A percentile compares a stretch with the other conserved stretches of the same genome.
phyloP scores from a whole-genome alignment of 2,888 invertebrate species.

The Nomada fabriciana region DNA sequence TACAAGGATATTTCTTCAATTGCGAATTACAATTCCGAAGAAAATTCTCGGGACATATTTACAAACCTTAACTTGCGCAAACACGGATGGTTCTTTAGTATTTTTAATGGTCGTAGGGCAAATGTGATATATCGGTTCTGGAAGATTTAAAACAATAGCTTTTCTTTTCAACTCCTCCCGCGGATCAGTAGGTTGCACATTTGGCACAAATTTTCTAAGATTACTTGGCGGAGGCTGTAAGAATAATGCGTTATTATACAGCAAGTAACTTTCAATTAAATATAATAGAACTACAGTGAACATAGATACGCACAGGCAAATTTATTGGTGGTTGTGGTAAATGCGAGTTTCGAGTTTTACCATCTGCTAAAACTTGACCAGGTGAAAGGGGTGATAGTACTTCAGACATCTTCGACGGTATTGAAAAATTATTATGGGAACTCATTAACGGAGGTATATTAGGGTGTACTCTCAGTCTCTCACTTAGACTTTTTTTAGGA shows the following conservation, averaged over 20 bases:
- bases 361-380: conserved; percentile 49
- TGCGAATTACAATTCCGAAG: background rate
- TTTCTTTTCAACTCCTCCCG: conserved; percentile 50
- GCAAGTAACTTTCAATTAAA: background rate
- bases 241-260: background rate
- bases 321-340: conserved; percentile 3
- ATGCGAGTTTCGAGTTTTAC: conserved; percentile 17
- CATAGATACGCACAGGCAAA: background rate
- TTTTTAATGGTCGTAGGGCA: conserved; percentile 51
- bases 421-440: conserved; percentile 6
- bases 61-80: conserved; percentile 69
- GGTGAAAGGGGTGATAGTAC: conserved; percentile 60
- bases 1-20: background rate
- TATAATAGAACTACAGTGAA: background rate
- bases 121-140: conserved; percentile 65
- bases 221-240: conserved; percentile 28
- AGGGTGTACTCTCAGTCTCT: conserved; percentile 53
- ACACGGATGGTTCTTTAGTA: conserved; percentile 49
- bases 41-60: background rate
- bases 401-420: conserved; percentile 8
- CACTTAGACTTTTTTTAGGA: conserved; percentile 46
- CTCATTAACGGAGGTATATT: conserved; percentile 21
- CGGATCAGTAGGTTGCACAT: conserved; percentile 46
- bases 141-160: conserved; percentile 46
- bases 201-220: conserved; percentile 30